Conservation (phyloP, 1,140 invertebrate genomes). For the Pteromalus puparum region DNA sequence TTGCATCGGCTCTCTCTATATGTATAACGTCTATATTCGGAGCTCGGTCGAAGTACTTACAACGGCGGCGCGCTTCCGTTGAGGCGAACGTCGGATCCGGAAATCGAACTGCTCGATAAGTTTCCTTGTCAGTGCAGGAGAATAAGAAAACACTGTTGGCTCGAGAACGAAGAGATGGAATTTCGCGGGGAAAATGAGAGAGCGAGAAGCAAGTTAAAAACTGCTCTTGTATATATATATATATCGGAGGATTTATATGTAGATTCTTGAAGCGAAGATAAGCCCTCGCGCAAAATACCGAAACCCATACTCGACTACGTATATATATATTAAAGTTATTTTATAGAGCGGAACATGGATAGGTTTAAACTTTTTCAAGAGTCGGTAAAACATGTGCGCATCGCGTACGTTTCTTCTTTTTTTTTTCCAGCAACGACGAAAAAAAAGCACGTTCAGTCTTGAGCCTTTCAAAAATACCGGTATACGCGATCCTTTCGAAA, state of each 20-base stretch:
- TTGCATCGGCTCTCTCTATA: background rate
- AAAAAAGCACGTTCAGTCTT: background rate
- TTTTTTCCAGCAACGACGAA: background rate
- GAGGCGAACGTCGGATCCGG: conserved; percentile 37
- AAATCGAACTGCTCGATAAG: conserved; percentile 41
- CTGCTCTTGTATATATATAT: background rate
- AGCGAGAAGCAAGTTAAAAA: conserved; percentile 38
- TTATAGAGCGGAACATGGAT: background rate
- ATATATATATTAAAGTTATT: too few species aligned
- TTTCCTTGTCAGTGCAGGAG: conserved; percentile 36
- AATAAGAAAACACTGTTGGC: conserved; percentile 23
- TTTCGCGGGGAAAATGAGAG: conserved; percentile 7
- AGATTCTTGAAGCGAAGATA: background rate
- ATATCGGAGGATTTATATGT: background rate
- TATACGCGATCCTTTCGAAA: background rate
- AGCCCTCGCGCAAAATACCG: background rate
- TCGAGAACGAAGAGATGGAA: conserved; percentile 5
- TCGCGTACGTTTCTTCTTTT: background rate
- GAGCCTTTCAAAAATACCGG: background rate
- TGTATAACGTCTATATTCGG: background rate
- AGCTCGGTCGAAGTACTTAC: background rate
- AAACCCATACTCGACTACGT: background rate
- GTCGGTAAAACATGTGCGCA: background rate
- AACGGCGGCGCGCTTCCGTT: background rate
- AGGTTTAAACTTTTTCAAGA: background rate